Percentiles rank a stretch among this genome's conserved stretches.
phyloP scores from a whole-genome alignment of 2,113 vertebrate genomes.

The Caranx melampygus region DNA sequence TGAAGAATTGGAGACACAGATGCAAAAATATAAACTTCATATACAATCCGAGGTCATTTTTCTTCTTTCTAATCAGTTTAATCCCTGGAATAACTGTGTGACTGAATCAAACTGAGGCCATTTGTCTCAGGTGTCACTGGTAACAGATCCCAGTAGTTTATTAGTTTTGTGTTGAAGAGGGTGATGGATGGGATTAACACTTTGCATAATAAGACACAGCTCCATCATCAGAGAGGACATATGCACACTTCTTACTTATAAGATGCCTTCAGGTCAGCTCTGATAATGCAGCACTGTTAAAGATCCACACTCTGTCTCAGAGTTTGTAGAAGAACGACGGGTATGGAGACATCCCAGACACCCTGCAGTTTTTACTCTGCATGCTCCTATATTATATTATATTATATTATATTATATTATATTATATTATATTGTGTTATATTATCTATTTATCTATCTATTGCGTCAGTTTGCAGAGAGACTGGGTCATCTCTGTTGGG shows the following conservation, averaged over 20 bases:
- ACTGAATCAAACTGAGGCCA: background rate
- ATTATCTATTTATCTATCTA: no score
- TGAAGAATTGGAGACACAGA: background rate
- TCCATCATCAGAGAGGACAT: background rate
- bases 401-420: no score
- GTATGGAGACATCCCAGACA: background rate
- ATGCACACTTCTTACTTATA: slow-evolving; percentile 4
- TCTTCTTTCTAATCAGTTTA: background rate
- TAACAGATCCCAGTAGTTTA: background rate
- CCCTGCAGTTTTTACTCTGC: background rate
- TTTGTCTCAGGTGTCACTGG: slow-evolving; percentile 12
- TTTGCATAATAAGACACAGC: slow-evolving; percentile 36
- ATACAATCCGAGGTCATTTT: no score
- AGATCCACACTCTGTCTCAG: background rate
- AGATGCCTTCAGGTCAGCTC: slow-evolving; percentile 16
- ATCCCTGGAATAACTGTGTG: background rate
- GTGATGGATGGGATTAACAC: slow-evolving; percentile 19
- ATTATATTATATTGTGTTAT: no score
- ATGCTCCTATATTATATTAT: background rate
- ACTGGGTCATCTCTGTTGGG: background rate
- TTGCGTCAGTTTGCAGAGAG: background rate
- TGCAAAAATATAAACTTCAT: background rate
- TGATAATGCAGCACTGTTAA: background rate
- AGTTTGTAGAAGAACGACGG: background rate
- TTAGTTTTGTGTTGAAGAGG: slow-evolving; percentile 11